phyloP scores from a whole-genome alignment of 2,113 vertebrate species.

The Apeltes quadracus region DNA sequence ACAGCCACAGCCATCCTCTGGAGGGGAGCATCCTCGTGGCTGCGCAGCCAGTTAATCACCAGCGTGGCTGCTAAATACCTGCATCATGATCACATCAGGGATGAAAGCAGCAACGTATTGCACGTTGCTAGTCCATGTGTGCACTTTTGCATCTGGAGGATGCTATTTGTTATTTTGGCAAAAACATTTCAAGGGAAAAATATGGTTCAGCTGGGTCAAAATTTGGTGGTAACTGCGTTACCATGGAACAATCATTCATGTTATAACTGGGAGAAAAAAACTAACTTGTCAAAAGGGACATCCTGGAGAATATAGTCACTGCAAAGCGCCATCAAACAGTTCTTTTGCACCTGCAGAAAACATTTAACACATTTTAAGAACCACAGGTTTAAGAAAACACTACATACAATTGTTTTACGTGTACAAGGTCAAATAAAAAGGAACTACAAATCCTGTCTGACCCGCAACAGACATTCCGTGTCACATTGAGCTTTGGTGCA shows the following conservation, averaged over 20 bases:
- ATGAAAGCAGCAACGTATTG: slow-evolving; percentile 25
- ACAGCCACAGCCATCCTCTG: slow-evolving; percentile 94
- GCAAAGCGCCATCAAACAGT: slow-evolving; percentile 93
- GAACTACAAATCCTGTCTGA: not conserved
- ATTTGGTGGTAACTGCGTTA: slow-evolving; percentile 29
- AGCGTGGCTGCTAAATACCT: slow-evolving; percentile 93
- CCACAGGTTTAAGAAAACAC: not conserved
- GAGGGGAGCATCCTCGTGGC: slow-evolving; percentile 90
- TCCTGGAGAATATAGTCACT: slow-evolving; percentile 93
- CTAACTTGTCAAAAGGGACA: slow-evolving; percentile 92
- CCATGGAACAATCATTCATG: not conserved
- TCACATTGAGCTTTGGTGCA: slow-evolving; percentile 6
- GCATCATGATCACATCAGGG: slow-evolving; percentile 32
- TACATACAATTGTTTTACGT: not conserved
- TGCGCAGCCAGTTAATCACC: slow-evolving; percentile 93
- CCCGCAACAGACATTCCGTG: not conserved
- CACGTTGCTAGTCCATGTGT: slow-evolving; percentile 14
- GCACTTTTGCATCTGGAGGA: slow-evolving; percentile 32
- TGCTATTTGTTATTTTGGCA: slow-evolving; percentile 51
- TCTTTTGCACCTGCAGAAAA: slow-evolving; percentile 89
- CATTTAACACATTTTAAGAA: not conserved
- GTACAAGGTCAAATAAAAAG: not conserved
- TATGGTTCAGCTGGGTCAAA: slow-evolving; percentile 32
- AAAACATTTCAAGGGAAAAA: slow-evolving; percentile 20
- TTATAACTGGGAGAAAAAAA: slow-evolving; percentile 16